Base-by-base conservation (phyloP, 1,140 invertebrate genomes). In the Ceratosolen solmsi region DNA sequence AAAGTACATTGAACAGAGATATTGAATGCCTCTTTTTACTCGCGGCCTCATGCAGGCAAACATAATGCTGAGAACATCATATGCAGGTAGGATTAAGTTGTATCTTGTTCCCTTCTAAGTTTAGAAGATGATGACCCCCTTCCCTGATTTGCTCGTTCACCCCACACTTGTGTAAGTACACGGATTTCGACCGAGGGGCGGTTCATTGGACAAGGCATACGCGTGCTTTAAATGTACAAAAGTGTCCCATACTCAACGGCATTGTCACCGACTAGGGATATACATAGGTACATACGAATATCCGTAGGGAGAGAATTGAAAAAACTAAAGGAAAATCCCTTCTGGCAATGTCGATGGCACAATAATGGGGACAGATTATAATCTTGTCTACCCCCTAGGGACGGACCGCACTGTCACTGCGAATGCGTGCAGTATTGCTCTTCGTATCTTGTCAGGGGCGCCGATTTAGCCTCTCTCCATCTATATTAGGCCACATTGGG, bases 361-460 rank as follows among this genome's bases (percentile, higher is more conserved):
- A 92, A 91, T 92, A 92, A 92, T 92, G 90, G 91, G 76, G 85
- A 87, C 90, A 91, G 91, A 92, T 92, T 91, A 92, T 92, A 92
- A 91, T 92, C 91, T 92, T 89, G 91, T 92, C 90, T 91, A 90
- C 90, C 90, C 89, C 91, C 91, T 83, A 86, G 89, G 88, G 63
- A 75, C 65, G 74, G 65, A 41, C 74, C 75, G 83, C 65, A 54
- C 79, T 80, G 85, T 70, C 83, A 79, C 56, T 73, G 83, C 82
- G 76, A 83, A 15, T 56, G 60, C 72, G 75, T 56, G 71, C 27
- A 49, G 41, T 25, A 80, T 41, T 56, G 30, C 70, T 65, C 82
- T 54, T 80, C 30, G 84, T 89, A 89, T 89, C 89, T 91, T 88
- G 88, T 90, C 87, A 86, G 82, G 84, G 84, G 86, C 85, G 86